Base-by-base conservation (phyloP, 2,113 vertebrate genomes). In the Nycticryphes semicollaris region DNA sequence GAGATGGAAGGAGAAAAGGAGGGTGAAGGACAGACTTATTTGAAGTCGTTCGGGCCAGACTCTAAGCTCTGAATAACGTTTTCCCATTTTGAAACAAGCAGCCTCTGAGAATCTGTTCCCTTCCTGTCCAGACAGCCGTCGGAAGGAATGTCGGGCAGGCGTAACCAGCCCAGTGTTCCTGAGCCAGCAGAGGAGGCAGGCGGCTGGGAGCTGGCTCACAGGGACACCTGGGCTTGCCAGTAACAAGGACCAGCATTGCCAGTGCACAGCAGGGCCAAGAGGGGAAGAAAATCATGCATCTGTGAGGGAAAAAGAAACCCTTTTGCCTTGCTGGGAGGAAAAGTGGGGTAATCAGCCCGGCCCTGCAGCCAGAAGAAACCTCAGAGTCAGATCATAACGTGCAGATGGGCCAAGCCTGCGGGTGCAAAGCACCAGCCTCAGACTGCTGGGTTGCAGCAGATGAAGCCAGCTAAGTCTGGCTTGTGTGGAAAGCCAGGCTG, bases 381-480 rank as follows among this genome's bases (percentile, higher is more conserved):
- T 80, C 2, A 4, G 31, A 41, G 9, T 24, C 0, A 2, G 33
- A 68, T 39, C 6, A 1, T 8, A 39, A 31, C 17, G 4, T 0
- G 1, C 17, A 19, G 77, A 37, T 18, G 56, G 67, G 78, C 62
- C 50, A 20, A 63, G 22, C 47, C 59, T 41, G 62, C 1, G 7
- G 19, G 33, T 51, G 80, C 19, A 37, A 12, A 50, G 33, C 2
- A 0, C 30, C 23, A 5, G 1, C 28, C 5, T 35, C 33, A 12
- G 41, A 7, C 39, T 4, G 30, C 23, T 17, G 41, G 23, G 10
- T 20, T 73, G 54, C 15, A 35, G 53, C 0, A 5, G 50, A 30
- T 23, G 56, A 50, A 77, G 69, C 51, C 1, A 3, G 53, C 45
- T 23, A 15, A 51, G 22, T 9, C 41, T 63, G 66, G 39, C 10